Evolutionary conservation across 1,140 invertebrate species (phyloP).

Genomic region (Camponotus vicinus): DNA sequence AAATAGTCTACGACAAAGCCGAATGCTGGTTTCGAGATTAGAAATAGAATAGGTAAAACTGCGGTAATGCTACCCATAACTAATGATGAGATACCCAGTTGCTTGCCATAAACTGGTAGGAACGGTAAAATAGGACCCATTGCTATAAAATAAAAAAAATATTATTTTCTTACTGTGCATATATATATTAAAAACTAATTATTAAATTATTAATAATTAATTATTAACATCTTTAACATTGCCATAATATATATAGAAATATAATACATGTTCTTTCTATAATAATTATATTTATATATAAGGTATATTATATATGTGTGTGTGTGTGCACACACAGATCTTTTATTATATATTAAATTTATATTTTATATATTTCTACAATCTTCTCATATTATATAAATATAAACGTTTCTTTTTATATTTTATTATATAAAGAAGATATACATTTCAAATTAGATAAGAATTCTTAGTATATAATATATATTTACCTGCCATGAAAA

Average conservation of each 20-base stretch:
- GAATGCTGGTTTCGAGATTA: slow-evolving; percentile 91
- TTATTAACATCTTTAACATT: slow-evolving; percentile 3
- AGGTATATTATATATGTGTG: no score
- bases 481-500: slow-evolving; percentile 92
- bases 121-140: slow-evolving; percentile 92
- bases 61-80: slow-evolving; percentile 91
- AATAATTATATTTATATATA: not conserved
- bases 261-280: not conserved
- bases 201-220: slow-evolving; percentile 48
- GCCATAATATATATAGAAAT: not conserved
- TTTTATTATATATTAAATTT: no score
- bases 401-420: not conserved
- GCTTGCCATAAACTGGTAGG: slow-evolving; percentile 90
- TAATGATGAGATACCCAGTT: slow-evolving; percentile 90
- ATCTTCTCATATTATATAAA: no score
- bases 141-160: slow-evolving; percentile 86
- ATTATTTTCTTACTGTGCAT: not conserved
- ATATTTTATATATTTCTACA: no score
- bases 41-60: slow-evolving; percentile 90
- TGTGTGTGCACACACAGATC: no score
- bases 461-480: not conserved
- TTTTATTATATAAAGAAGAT: not conserved
- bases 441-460: not conserved
- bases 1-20: slow-evolving; percentile 91
- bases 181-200: slow-evolving; percentile 4